Percentiles rank a stretch among this genome's conserved stretches.
Evolutionary conservation across 2,113 vertebrate genomes (phyloP).

Genomic region (Lophius piscatorius): DNA sequence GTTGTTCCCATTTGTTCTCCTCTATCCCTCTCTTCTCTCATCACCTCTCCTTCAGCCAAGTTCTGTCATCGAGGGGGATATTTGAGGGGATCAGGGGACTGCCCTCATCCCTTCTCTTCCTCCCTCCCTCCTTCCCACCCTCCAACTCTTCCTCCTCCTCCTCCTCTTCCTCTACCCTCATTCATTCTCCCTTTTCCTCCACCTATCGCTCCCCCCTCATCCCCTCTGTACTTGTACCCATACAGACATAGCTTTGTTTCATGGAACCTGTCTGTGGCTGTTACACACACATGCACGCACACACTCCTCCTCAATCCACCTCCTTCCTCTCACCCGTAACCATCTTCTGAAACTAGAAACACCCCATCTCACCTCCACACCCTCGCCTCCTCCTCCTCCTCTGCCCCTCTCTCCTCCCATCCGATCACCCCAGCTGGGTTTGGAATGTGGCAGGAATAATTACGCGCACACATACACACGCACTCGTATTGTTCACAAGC

Average conservation of each 20-base stretch:
- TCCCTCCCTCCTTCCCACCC: slow-evolving; percentile 49
- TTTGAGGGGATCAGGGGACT: slow-evolving; percentile 86
- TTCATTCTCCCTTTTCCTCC: slow-evolving; percentile 57
- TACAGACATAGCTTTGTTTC: slow-evolving; percentile 92
- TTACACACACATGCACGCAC: slow-evolving; percentile 37
- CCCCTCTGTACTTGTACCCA: slow-evolving; percentile 82
- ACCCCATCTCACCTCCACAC: slow-evolving; percentile 65
- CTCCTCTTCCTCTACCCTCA: slow-evolving; percentile 38
- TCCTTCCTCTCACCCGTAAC: slow-evolving; percentile 69
- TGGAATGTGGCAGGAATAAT: slow-evolving; percentile 77
- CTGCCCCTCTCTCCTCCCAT: slow-evolving; percentile 67
- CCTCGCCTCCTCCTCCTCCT: slow-evolving; percentile 50
- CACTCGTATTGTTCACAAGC: no score
- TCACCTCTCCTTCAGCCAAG: slow-evolving; percentile 77
- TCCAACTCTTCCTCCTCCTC: slow-evolving; percentile 41
- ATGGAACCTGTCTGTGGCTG: slow-evolving; percentile 71
- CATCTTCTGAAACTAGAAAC: slow-evolving; percentile 81
- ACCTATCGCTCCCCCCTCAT: slow-evolving; percentile 33
- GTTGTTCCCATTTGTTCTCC: slow-evolving; percentile 72
- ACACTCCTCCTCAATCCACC: slow-evolving; percentile 41
- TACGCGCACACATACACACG: slow-evolving; percentile 40
- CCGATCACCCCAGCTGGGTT: slow-evolving; percentile 77
- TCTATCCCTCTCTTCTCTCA: slow-evolving; percentile 73
- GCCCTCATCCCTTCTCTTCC: slow-evolving; percentile 65
- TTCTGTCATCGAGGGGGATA: slow-evolving; percentile 95